These are phyloP conservation scores for Poeciliopsis retropinna DNA, from an alignment of 2,113 vertebrate genomes.

Conservation along the genomic window DNA sequence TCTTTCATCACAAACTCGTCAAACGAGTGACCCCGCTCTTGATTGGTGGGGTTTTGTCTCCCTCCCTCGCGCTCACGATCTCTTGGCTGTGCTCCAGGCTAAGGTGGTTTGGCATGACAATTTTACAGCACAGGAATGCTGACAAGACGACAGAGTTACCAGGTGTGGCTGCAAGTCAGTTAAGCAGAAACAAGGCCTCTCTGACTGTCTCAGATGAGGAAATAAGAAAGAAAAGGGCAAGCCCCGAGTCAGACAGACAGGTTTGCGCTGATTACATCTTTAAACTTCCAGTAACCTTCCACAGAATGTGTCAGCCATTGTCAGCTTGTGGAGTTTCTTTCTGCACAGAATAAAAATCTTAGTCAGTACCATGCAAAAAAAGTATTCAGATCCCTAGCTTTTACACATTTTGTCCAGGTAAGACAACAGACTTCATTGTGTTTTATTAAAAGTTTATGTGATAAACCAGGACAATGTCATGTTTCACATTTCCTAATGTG, in stretches of 20 bases:
- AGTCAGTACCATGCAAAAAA: background rate
- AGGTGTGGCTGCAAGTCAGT: conserved; percentile 85
- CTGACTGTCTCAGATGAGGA: conserved; percentile 63
- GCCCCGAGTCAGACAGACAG: conserved; percentile 30
- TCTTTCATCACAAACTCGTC: conserved; percentile 77
- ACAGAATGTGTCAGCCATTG: background rate
- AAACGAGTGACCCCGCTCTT: conserved; percentile 72
- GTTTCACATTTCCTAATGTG: too few species aligned
- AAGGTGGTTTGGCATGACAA: conserved; percentile 81
- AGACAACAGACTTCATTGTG: background rate
- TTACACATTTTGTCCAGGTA: background rate
- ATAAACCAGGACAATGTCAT: too few species aligned
- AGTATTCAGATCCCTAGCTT: background rate
- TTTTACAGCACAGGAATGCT: conserved; percentile 84
- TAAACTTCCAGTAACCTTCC: conserved; percentile 5
- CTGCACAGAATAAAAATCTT: conserved; percentile 8
- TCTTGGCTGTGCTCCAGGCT: conserved; percentile 81
- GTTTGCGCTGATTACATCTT: conserved; percentile 50
- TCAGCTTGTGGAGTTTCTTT: background rate
- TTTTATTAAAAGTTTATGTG: background rate
- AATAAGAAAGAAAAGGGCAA: conserved; percentile 32
- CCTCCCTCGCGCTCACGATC: conserved; percentile 39
- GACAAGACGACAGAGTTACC: conserved; percentile 83
- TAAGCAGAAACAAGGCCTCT: conserved; percentile 82
- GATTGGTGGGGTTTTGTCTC: conserved; percentile 68